Evolutionary conservation across 2,888 invertebrate genomes (phyloP), one percentile per base, ranked within the genome.

Genomic region (Leptura quadrifasciata): DNA sequence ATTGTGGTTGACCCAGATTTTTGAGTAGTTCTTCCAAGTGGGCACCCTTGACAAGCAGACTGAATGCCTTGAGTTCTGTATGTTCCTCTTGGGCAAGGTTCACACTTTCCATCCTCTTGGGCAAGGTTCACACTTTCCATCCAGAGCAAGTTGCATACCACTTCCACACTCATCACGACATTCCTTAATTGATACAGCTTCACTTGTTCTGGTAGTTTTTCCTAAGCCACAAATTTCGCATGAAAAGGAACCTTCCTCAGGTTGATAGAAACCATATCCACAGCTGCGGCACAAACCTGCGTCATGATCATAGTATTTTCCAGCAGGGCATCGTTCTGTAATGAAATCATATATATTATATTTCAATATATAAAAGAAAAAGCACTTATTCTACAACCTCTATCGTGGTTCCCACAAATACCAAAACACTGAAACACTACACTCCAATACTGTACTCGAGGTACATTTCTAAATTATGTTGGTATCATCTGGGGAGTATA

Each of bases 221-320:
- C 97, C 97, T 67, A 96, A 91, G 0, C 97, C 96, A 86, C 98
- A 98, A 0, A 97, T 91, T 72, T 94, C 91, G 86, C 98, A 98
- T 0, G 94, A 92, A 90, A 98, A 97, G 65, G 97, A 95, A 1
- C 97, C 97, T 89, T 97, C 97, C 52, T 93, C 93, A 0, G 97
- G 94, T 87, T 98, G 98, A 89, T 95, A 98, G 86, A 96, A 97
- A 1, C 98, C 98, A 86, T 97, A 96, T 0, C 98, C 98, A 87
- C 98, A 98, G 81, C 95, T 95, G 69, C 96, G 92, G 86, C 98
- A 98, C 1, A 97, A 91, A 57, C 97, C 97, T 0, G 95, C 94
- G 58, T 94, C 94, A 54, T 96, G 95, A 86, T 98, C 97, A 89
- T 96, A 97, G 90, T 95, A 98, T 90, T 98, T 97, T 76, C 98